Evolutionary conservation across 2,797 vertebrate species (phyloP), one percentile per base, ranked within the genome.

Genomic region (Rhyacichthys aspro): DNA sequence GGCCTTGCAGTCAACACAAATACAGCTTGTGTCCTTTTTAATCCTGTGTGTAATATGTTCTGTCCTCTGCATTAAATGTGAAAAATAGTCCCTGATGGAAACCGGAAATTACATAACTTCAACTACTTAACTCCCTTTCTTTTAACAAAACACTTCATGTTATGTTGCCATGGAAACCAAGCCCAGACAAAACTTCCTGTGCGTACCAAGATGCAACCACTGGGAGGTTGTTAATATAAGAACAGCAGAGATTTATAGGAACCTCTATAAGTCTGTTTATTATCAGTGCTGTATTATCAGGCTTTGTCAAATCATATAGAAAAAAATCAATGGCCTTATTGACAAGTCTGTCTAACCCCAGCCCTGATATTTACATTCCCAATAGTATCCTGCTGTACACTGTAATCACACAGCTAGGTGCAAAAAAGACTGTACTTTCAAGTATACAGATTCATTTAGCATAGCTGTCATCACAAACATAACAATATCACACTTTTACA

Each of bases 81-180:
- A 49, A 74, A 79, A 63, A 32, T 39, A 67, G 68, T 72, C 69
- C 74, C 58, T 55, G 33, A 55, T 75, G 62, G 43, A 50, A 52
- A 71, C 41, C 15, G 17, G 67, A 82, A 67, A 78, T 85, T 57
- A 85, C 74, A 47, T 76, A 83, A 85, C 66, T 71, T 79, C 55
- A 82, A 63, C 48, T 82, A 63, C 48, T 82, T 63, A 66, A 72
- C 71, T 78, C 59, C 43, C 69, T 62, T 68, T 63, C 48, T 48
- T 57, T 78, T 79, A 45, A 59, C 49, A 52, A 76, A 76, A 72
- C 60, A 68, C 79, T 70, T 67, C 7, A 73, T 78, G 63, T 78
- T 82, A 79, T 61, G 85, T 86, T 86, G 54, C 81, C 63, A 82
- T 86, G 80, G 85, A 59, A 63, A 86, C 37, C 1, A 45, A 71